Percentiles rank a stretch among this genome's conserved stretches.
These are phyloP conservation scores for Excalfactoria chinensis DNA, from an alignment of 2,113 vertebrate species.

Conservation along the genomic window DNA sequence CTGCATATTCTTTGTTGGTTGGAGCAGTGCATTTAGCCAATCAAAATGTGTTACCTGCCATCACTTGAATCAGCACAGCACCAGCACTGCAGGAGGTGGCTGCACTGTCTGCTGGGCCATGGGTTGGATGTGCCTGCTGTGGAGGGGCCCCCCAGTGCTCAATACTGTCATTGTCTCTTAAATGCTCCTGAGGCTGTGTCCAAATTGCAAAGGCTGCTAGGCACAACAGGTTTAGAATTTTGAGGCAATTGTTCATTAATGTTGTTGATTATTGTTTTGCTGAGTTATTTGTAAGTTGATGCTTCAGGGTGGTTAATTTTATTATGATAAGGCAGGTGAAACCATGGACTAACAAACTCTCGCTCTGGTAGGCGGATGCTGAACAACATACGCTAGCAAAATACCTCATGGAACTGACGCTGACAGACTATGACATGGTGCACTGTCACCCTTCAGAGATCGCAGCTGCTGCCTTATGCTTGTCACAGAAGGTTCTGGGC, in stretches of 20 bases:
- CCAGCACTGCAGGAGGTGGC: too few species aligned
- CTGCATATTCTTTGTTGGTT: too few species aligned
- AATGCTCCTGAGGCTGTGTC: neutral
- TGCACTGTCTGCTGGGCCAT: too few species aligned
- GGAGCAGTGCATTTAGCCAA: too few species aligned
- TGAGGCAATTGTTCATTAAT: neutral
- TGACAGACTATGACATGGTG: conserved; percentile 94
- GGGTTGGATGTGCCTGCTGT: neutral
- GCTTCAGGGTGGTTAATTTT: too few species aligned
- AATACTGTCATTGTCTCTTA: neutral
- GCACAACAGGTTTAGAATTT: neutral
- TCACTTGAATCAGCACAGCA: too few species aligned
- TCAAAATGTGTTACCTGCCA: too few species aligned
- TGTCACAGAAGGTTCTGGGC: conserved; percentile 88
- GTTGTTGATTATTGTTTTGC: neutral
- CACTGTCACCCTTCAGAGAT: conserved; percentile 90
- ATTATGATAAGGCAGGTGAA: neutral
- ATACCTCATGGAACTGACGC: conserved; percentile 93
- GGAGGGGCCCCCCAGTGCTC: neutral
- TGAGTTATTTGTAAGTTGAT: neutral
- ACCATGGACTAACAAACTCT: conserved; percentile 2
- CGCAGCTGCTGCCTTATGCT: conserved; percentile 87
- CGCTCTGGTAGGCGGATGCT: conserved; percentile 80
- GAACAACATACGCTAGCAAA: conserved; percentile 92
- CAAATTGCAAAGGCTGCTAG: neutral